Conservation (phyloP, 2,113 vertebrate species). For the Opisthocomus hoazin region DNA sequence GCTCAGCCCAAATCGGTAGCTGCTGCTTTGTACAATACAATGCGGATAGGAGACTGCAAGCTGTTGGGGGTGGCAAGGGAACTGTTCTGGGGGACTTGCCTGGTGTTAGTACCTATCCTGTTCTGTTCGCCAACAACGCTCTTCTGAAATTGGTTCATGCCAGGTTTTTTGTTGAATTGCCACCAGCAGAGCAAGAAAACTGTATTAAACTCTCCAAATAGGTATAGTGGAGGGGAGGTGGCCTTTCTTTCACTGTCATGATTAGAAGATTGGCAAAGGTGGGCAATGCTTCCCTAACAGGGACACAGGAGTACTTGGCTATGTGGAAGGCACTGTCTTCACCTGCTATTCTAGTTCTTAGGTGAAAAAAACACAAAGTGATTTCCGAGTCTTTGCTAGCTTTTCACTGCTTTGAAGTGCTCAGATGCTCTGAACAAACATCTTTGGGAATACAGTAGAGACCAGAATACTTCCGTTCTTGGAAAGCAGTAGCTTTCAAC, state of each 20-base stretch:
- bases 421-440: not conserved
- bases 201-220: not conserved
- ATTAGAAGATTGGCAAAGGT: not conserved
- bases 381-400: not conserved
- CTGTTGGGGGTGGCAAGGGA: not conserved
- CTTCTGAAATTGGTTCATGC: not conserved
- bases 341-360: not conserved
- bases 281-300: not conserved
- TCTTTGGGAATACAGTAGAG: not conserved
- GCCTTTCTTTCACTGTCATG: not conserved
- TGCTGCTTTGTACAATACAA: not conserved
- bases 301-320: not conserved
- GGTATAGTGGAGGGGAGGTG: not conserved
- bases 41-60: not conserved
- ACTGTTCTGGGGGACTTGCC: not conserved
- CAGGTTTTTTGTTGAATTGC: not conserved
- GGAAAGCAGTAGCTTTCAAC: not conserved
- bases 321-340: not conserved
- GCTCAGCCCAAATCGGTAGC: not conserved
- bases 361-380: not conserved
- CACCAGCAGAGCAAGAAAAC: not conserved
- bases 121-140: not conserved
- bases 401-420: not conserved
- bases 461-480: not conserved
- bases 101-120: not conserved